A percentile compares a stretch with the other conserved stretches of the same genome.
phyloP scores from a whole-genome alignment of 2,797 vertebrate species.

The Cetoscarus ocellatus region DNA sequence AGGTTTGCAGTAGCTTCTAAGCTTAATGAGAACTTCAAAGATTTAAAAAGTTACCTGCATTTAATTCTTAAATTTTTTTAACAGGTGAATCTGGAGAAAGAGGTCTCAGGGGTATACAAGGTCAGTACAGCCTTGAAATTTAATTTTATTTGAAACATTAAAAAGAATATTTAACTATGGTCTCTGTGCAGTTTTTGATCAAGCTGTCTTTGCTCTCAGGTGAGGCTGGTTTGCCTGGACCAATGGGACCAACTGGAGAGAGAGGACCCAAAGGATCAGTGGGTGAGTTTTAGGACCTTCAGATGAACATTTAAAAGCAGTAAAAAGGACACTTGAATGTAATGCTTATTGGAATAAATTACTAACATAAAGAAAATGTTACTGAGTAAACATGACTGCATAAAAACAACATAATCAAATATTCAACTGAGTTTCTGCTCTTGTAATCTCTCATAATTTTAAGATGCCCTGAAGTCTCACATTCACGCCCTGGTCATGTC shows the following conservation, averaged over 20 bases:
- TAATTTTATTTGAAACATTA: neutral
- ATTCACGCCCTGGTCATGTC: too few species aligned
- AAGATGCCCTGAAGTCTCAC: too few species aligned
- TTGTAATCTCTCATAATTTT: too few species aligned
- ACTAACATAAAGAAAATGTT: too few species aligned
- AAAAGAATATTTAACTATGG: neutral
- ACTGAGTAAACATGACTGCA: too few species aligned
- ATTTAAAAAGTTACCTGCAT: conserved; percentile 16
- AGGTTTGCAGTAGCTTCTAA: conserved; percentile 80
- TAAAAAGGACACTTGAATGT: neutral
- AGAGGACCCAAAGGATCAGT: conserved; percentile 90
- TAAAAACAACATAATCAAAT: too few species aligned
- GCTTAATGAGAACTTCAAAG: neutral
- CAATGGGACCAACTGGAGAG: conserved; percentile 87
- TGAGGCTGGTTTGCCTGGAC: conserved; percentile 87
- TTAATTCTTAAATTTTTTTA: conserved; percentile 20
- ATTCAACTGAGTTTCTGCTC: too few species aligned
- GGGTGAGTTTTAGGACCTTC: conserved; percentile 80
- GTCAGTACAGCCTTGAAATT: conserved; percentile 78
- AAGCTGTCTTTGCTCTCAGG: conserved; percentile 75
- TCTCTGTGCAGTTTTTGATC: conserved; percentile 16
- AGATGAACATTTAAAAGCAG: too few species aligned
- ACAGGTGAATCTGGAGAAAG: conserved; percentile 93
- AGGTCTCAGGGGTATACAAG: conserved; percentile 90
- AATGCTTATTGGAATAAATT: too few species aligned